Evolutionary conservation across 2,797 vertebrate genomes (phyloP).

Genomic region (Acipenser transmontanus): DNA sequence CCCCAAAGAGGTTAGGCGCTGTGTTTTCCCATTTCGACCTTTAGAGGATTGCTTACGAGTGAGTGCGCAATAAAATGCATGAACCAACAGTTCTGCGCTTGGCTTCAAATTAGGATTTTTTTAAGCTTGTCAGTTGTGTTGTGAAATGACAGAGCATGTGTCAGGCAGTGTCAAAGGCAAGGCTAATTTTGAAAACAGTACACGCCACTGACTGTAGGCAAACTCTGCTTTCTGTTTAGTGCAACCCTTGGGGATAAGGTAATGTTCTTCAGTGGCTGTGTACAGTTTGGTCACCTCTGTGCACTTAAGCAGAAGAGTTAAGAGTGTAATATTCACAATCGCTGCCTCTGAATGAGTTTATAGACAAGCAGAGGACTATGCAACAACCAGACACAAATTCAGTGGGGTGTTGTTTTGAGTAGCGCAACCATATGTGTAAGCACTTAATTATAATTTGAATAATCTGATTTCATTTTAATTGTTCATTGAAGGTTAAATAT

Average conservation of each 20-base stretch:
- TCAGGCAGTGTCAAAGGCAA: background rate
- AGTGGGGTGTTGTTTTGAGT: too few relatives aligned
- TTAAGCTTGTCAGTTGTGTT: background rate
- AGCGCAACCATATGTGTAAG: too few relatives aligned
- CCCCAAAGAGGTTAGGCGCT: constrained; percentile 11
- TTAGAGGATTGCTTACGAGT: constrained; percentile 3
- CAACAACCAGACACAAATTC: too few relatives aligned
- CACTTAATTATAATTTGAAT: too few relatives aligned
- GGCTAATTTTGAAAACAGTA: background rate
- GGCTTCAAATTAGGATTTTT: background rate
- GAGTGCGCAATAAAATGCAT: constrained; percentile 7
- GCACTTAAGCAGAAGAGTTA: constrained; percentile 1
- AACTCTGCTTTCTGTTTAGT: background rate
- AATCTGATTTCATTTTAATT: too few relatives aligned
- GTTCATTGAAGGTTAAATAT: too few relatives aligned
- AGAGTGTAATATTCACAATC: background rate
- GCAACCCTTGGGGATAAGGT: background rate
- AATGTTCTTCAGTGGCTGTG: background rate
- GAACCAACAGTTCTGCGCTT: background rate
- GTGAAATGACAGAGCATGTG: background rate
- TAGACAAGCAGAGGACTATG: background rate
- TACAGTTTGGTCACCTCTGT: background rate
- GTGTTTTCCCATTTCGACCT: constrained; percentile 14
- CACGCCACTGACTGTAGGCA: background rate
- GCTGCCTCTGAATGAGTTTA: background rate